These are phyloP conservation scores for Saccostrea glomerata DNA, from an alignment of 1,140 invertebrate genomes.

Conservation along the genomic window DNA sequence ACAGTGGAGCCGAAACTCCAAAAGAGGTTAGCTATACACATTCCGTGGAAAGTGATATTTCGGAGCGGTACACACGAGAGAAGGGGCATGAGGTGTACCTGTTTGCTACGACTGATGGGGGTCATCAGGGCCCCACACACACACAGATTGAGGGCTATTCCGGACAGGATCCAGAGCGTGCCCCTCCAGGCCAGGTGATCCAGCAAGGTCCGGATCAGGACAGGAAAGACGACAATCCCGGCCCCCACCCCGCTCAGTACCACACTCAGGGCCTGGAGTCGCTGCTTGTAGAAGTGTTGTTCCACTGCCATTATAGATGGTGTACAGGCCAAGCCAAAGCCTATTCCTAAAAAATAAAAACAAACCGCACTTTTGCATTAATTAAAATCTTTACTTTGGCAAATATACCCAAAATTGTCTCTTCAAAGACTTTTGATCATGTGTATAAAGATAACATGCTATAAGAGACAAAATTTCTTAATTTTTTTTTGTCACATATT, in stretches of 20 bases:
- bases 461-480: too few relatives aligned
- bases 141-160: slow-evolving; percentile 91
- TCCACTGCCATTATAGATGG: slow-evolving; percentile 75
- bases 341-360: slow-evolving; percentile 68
- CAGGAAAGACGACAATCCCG: slow-evolving; percentile 74
- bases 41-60: slow-evolving; percentile 72
- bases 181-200: slow-evolving; percentile 87
- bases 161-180: slow-evolving; percentile 90
- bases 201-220: slow-evolving; percentile 69
- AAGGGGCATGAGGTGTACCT: slow-evolving; percentile 68
- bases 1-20: slow-evolving; percentile 77
- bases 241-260: slow-evolving; percentile 71
- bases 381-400: background rate
- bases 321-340: slow-evolving; percentile 74
- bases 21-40: slow-evolving; percentile 76
- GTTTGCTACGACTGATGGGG: slow-evolving; percentile 63
- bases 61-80: slow-evolving; percentile 73
- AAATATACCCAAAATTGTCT: background rate
- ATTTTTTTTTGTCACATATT: too few relatives aligned
- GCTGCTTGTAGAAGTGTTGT: slow-evolving; percentile 69
- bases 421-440: too few relatives aligned
- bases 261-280: slow-evolving; percentile 70
- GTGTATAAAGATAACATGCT: too few relatives aligned
- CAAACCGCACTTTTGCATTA: background rate
- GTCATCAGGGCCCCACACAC: slow-evolving; percentile 87